These are phyloP conservation scores for Paralichthys olivaceus DNA, from an alignment of 2,113 vertebrate species.

Conservation along the genomic window DNA sequence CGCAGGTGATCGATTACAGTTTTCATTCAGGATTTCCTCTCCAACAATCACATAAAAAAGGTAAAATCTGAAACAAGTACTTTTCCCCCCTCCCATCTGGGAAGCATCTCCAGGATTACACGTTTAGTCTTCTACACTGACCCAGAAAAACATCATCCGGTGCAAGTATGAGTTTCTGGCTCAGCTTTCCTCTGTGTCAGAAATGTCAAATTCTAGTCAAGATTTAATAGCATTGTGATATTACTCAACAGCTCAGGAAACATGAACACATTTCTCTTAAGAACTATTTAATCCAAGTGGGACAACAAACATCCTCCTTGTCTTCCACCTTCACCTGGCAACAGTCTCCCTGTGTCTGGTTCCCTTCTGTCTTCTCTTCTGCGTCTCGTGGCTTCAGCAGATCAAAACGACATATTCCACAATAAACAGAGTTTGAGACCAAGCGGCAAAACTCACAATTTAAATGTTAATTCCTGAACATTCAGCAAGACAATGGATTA, in stretches of 20 bases:
- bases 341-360: background rate
- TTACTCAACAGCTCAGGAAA: conserved; percentile 24
- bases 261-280: background rate
- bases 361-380: background rate
- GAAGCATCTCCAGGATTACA: conserved; percentile 38
- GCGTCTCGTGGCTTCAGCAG: background rate
- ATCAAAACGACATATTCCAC: background rate
- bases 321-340: conserved; percentile 15
- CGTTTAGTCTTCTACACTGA: conserved; percentile 23
- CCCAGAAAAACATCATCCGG: conserved; percentile 25
- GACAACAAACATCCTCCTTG: conserved; percentile 20
- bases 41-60: conserved; percentile 4
- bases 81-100: conserved; percentile 25
- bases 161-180: conserved; percentile 12
- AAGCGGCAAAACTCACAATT: background rate
- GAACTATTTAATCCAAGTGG: conserved; percentile 13
- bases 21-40: conserved; percentile 9
- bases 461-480: background rate
- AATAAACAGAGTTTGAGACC: background rate
- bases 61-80: conserved; percentile 32
- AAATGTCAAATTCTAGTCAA: conserved; percentile 32
- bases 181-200: conserved; percentile 24
- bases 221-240: conserved; percentile 35
- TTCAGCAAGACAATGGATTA: too few species aligned
- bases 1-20: conserved; percentile 1